Base-by-base conservation (phyloP, 1,140 invertebrate genomes). In the Acyrthosiphon pisum region DNA sequence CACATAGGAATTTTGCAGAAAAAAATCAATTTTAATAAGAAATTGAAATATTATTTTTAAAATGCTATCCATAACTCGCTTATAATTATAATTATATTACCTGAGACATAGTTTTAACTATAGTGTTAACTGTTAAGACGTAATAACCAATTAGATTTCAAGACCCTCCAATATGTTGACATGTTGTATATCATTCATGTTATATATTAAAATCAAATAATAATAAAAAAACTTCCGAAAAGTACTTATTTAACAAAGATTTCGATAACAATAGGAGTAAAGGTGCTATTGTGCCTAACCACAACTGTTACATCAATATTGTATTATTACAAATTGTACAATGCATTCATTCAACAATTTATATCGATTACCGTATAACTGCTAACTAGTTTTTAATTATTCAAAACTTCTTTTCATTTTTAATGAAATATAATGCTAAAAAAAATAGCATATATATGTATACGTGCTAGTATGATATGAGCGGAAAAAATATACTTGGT, bases 201-300 rank as follows among this genome's bases (percentile, higher is more conserved):
- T 76, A 0, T 76, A n/a, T 76, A 76, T 76, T 35, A 76, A 18
- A 76, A 76, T 1, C 60, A 76, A 76, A 76, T 76, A 76, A 35
- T 76, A n/a, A 76, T n/a, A 76, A 76, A 76, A 68, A 76, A 76
- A 76, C 60, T 76, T 76, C 30, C n/a, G 18, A 76, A 76, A 76
- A 76, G 60, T 30, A 76, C 60, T 76, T 76, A 76, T 76, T 76
- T n/a, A 76, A 76, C 60, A 76, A 76, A 76, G 60, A 76, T 76
- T 76, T 35, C 60, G 30, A 76, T n/a, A 76, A 76, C 60, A 76
- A 76, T 76, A 18, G 4, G 60, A 76, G 60, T 76, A 35, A 76
- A 76, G 60, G 60, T 76, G 60, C 60, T 76, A n/a, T 76, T 76
- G 60, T 76, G 60, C n/a, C 6, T n/a, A 76, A 76, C 60, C 60